These are phyloP conservation scores for Rhagoletis pomonella DNA, from an alignment of 1,140 invertebrate genomes.

Conservation along the genomic window DNA sequence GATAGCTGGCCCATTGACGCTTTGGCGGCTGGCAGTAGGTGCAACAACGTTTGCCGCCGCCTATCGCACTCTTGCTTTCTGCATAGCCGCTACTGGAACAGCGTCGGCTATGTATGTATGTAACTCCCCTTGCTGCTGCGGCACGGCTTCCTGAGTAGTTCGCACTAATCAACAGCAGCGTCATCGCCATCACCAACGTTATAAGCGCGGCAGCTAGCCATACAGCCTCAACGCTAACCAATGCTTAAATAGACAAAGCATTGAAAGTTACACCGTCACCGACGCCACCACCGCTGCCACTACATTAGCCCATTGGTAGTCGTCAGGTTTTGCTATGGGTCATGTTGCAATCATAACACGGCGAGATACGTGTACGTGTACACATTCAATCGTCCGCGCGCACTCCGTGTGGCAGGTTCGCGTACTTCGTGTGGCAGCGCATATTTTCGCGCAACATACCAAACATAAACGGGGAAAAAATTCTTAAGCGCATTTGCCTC, in stretches of 20 bases:
- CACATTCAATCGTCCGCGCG: not conserved
- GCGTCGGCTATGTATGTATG: too few species aligned
- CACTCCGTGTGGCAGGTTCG: not conserved
- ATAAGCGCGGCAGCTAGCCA: not conserved
- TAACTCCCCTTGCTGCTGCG: not conserved
- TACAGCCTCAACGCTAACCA: not conserved
- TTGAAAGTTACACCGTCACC: not conserved
- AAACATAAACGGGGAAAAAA: not conserved
- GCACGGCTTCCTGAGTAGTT: constrained; percentile 31
- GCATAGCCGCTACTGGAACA: not conserved
- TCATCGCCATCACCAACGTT: constrained; percentile 31
- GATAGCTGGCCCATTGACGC: constrained; percentile 32
- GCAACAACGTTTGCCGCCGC: not conserved
- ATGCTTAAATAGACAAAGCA: not conserved
- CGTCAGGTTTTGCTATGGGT: constrained; percentile 31
- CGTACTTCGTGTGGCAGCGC: not conserved
- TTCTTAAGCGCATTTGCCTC: not conserved
- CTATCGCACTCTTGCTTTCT: constrained; percentile 16
- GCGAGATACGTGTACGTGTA: not conserved
- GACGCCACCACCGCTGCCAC: not conserved
- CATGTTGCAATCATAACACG: constrained; percentile 47
- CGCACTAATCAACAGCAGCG: constrained; percentile 39
- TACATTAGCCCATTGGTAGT: not conserved
- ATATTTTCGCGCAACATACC: constrained; percentile 40
- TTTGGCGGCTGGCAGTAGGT: not conserved